These are phyloP conservation scores for Sitta europaea DNA, from an alignment of 2,113 vertebrate species.

Conservation along the genomic window DNA sequence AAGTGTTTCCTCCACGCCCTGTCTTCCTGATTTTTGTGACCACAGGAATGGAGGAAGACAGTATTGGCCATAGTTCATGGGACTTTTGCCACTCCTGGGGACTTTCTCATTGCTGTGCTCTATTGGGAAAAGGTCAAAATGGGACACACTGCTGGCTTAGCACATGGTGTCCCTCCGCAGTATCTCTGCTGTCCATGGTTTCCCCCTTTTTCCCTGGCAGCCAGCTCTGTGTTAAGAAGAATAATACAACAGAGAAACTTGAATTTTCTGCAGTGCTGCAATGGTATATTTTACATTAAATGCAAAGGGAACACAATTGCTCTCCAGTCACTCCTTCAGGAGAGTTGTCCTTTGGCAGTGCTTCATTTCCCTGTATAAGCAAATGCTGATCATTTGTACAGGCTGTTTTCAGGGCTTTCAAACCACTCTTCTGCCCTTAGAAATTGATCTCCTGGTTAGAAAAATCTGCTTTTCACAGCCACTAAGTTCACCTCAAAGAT, in stretches of 20 bases:
- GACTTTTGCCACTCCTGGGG: not conserved
- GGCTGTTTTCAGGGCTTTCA: not conserved
- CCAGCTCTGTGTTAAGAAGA: not conserved
- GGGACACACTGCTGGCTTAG: not conserved
- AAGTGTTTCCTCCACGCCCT: rapidly evolving
- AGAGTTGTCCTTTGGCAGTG: not conserved
- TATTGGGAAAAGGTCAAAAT: not conserved
- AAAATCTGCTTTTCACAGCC: constrained; percentile 1
- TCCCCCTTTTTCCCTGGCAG: not conserved
- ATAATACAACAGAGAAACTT: not conserved
- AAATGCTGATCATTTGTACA: not conserved
- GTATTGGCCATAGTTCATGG: rapidly evolving
- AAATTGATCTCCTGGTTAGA: not conserved
- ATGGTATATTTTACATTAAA: not conserved
- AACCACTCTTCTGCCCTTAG: not conserved
- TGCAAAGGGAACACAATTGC: not conserved
- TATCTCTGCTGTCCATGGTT: not conserved
- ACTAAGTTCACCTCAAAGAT: not conserved
- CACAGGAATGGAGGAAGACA: not conserved
- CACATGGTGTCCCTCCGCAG: not conserved
- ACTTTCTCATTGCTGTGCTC: not conserved
- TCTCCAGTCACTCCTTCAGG: not conserved
- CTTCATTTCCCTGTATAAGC: not conserved
- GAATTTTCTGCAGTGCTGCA: not conserved
- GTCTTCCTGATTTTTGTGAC: not conserved